Base-by-base conservation (phyloP, 2,888 invertebrate species). In the Apodemia duryi region DNA sequence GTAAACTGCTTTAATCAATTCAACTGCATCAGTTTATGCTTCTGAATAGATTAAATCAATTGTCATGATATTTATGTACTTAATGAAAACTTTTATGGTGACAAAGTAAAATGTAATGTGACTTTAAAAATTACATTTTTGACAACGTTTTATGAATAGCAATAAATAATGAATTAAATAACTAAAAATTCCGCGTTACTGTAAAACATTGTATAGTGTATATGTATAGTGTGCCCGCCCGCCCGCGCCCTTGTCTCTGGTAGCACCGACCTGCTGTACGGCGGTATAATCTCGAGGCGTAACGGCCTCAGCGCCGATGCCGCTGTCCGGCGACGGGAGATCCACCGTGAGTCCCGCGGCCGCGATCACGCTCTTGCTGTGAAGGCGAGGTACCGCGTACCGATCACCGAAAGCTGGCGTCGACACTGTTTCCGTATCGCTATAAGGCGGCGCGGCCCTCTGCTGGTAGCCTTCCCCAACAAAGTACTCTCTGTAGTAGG, bases 291-390 rank as follows among this genome's bases (percentile, higher is more conserved):
- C 97, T 79, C 97, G 93, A 71, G 98, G 97, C 69, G 98, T 98
- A 84, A 97, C 97, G 75, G 97, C 97, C 82, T 98, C 97, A 52
- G 97, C 97, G 71, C 98, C 98, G 81, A 98, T 98, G 72, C 98
- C 98, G 82, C 97, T 97, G 92, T 98, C 98, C 41, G 98, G 98
- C 76, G 98, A 98, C 41, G 98, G 98, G 82, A 98, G 94, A 91
- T 98, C 98, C 81, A 98, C 98, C 64, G 97, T 97, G 74, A 98
- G 94, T 60, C 97, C 97, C 71, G 95, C 95, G 67, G 95, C 95
- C 63, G 95, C 94, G 80, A 96, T 93, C 81, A 95, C 93, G 79
- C 95, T 93, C 91, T 95, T 93, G 81, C 94, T 94, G 79, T 95
- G 95, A 86, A 96, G 95, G 72, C 94, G 93, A 77, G 94, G 94